Conservation (phyloP, 2,888 invertebrate species). For the Tuberolachnus salignus region DNA sequence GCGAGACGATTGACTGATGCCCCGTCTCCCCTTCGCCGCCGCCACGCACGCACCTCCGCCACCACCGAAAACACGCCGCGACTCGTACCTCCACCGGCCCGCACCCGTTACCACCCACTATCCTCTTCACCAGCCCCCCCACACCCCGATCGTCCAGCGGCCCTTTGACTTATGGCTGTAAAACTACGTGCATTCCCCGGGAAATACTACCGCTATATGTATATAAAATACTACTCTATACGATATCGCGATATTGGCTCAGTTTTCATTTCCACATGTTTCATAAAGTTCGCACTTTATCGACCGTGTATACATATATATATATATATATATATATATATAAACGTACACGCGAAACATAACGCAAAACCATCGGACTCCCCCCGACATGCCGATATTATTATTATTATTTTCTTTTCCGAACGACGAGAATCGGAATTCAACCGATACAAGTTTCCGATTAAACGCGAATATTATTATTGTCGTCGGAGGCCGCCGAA, state of each 20-base stretch:
- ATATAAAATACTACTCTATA: background rate
- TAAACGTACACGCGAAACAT: background rate
- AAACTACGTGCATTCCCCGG: constrained; percentile 49
- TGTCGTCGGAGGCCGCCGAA: too few relatives aligned
- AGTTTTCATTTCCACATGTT: constrained; percentile 50
- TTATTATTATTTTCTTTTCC: too few relatives aligned
- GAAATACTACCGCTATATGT: constrained; percentile 21
- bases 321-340: background rate
- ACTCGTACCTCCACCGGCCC: too few relatives aligned
- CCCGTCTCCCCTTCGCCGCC: background rate
- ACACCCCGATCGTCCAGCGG: background rate
- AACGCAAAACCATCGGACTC: background rate
- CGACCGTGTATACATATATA: constrained; percentile 26
- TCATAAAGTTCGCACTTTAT: constrained; percentile 52
- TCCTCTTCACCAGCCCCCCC: background rate
- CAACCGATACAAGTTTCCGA: too few relatives aligned
- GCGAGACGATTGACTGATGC: constrained; percentile 55
- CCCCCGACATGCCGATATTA: too few relatives aligned
- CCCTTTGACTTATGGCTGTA: constrained; percentile 54
- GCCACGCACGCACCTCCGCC: too few relatives aligned
- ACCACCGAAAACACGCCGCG: too few relatives aligned
- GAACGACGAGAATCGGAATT: too few relatives aligned
- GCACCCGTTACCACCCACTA: too few relatives aligned
- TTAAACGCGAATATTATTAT: too few relatives aligned
- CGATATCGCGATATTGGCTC: constrained; percentile 40